Evolutionary conservation across 2,888 invertebrate genomes (phyloP).

Genomic region (Icerya purchasi): DNA sequence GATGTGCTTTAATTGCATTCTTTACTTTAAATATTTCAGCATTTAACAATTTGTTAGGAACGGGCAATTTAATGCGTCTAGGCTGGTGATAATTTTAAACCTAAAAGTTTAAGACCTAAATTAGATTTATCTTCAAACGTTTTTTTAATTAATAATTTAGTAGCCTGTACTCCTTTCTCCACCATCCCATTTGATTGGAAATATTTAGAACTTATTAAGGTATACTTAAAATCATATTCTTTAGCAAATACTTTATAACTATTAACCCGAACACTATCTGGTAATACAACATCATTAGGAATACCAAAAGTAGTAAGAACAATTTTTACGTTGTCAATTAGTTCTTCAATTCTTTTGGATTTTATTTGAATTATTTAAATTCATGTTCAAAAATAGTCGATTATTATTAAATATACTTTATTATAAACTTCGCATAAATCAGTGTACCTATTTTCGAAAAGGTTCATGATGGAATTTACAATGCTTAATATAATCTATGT

Average conservation of each 20-base stretch:
- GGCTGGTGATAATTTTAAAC: neutral
- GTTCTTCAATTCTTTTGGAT: neutral
- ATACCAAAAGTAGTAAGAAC: neutral
- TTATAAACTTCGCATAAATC: neutral
- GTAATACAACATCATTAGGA: neutral
- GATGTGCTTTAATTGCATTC: neutral
- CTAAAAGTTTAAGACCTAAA: neutral
- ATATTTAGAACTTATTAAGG: neutral
- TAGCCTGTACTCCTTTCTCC: neutral
- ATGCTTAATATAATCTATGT: neutral
- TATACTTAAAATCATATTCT: neutral
- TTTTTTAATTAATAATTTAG: neutral
- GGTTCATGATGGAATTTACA: neutral
- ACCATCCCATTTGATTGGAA: neutral
- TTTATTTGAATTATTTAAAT: neutral
- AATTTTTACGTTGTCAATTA: neutral
- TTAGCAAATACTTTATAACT: neutral
- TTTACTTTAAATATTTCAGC: neutral
- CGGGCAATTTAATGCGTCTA: neutral
- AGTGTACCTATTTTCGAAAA: neutral
- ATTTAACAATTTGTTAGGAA: neutral
- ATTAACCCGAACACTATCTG: neutral
- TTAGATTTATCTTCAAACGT: neutral
- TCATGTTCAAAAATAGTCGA: neutral
- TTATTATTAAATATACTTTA: too few relatives aligned